Evolutionary conservation across 2,113 vertebrate species (phyloP).

Genomic region (Pachyramphus minor): DNA sequence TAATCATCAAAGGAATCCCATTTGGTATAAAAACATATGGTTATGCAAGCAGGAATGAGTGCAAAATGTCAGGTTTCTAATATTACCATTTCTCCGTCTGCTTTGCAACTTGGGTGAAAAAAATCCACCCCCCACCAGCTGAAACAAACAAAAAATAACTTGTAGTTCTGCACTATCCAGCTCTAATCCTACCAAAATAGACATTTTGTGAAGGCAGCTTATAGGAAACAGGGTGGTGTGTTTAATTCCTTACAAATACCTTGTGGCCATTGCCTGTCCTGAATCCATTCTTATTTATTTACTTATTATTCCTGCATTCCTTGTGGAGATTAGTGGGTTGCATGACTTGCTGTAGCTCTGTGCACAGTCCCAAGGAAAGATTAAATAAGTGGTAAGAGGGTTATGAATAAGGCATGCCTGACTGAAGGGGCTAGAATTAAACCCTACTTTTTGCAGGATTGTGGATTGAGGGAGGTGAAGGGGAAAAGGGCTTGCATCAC

Average conservation of each 20-base stretch:
- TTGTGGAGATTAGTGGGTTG: slow-evolving; percentile 18
- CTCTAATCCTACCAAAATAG: neutral
- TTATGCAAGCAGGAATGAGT: slow-evolving; percentile 30
- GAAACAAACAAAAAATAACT: slow-evolving; percentile 6
- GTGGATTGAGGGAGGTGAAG: neutral
- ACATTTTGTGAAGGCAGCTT: neutral
- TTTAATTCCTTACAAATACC: neutral
- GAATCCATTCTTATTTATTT: slow-evolving; percentile 23
- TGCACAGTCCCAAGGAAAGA: neutral
- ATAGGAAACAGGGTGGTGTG: neutral
- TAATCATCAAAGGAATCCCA: neutral
- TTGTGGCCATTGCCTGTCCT: neutral
- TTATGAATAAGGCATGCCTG: neutral
- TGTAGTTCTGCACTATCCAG: neutral
- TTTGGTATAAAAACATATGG: neutral
- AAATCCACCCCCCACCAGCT: neutral
- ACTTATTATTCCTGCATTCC: slow-evolving; percentile 2
- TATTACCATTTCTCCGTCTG: neutral
- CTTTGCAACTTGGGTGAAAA: neutral
- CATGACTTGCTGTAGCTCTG: neutral
- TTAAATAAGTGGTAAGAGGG: neutral
- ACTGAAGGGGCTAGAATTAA: neutral
- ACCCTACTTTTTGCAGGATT: neutral
- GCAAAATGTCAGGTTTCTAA: slow-evolving; percentile 35
- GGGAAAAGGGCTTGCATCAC: neutral